These are phyloP conservation scores for Bruchidius siliquastri DNA, from an alignment of 2,888 invertebrate genomes.

Conservation along the genomic window DNA sequence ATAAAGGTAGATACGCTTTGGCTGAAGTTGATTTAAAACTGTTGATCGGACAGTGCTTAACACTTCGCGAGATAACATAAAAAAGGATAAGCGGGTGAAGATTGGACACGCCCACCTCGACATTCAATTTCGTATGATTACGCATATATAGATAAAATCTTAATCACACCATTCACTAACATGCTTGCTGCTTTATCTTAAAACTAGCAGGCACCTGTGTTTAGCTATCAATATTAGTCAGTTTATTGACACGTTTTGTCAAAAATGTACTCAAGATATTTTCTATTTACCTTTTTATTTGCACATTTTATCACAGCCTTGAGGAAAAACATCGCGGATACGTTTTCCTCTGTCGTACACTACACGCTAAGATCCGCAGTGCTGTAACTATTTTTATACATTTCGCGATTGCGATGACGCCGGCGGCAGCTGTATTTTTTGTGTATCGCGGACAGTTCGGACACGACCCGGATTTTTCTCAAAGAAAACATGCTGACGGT, in stretches of 20 bases:
- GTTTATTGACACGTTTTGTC: neutral
- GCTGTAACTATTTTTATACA: constrained; percentile 24
- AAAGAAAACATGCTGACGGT: neutral
- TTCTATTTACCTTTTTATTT: neutral
- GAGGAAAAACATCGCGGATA: constrained; percentile 4
- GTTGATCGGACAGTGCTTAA: too few species aligned
- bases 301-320: neutral
- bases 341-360: constrained; percentile 8
- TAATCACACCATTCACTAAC: too few species aligned
- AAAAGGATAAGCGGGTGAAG: too few species aligned
- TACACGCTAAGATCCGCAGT: constrained; percentile 14
- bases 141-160: too few species aligned
- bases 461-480: constrained; percentile 4
- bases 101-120: too few species aligned
- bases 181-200: too few species aligned
- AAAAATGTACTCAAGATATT: neutral
- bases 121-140: too few species aligned
- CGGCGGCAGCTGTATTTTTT: constrained; percentile 7
- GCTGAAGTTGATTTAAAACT: too few species aligned
- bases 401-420: constrained; percentile 1
- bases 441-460: constrained; percentile 4
- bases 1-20: too few species aligned
- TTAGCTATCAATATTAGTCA: too few species aligned
- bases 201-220: too few species aligned
- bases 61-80: too few species aligned